These are phyloP conservation scores for Hyperoplus lanceolatus DNA, from an alignment of 2,797 vertebrate genomes.

Conservation along the genomic window DNA sequence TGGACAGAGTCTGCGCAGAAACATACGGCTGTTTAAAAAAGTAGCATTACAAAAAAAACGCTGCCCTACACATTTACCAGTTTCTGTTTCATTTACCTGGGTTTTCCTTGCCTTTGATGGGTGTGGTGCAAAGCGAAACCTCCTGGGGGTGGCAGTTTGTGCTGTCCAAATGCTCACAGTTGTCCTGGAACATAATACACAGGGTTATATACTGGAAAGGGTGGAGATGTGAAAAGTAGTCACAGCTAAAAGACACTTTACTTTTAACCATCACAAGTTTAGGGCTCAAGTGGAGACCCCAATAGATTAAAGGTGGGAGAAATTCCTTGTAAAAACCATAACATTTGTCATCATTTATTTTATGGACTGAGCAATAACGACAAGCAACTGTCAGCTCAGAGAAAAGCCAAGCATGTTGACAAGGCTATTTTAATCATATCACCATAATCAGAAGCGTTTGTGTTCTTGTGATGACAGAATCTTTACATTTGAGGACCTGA, in stretches of 20 bases:
- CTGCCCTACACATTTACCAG: neutral
- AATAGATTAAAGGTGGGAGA: neutral
- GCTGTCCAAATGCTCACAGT: slow-evolving; percentile 89
- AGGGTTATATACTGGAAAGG: neutral
- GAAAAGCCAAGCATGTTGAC: neutral
- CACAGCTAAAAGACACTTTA: neutral
- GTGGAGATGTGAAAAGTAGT: neutral
- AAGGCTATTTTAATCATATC: neutral
- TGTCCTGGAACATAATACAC: slow-evolving; percentile 80
- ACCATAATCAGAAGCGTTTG: neutral
- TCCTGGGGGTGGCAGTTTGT: slow-evolving; percentile 89
- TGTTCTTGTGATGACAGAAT: neutral
- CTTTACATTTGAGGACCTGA: neutral
- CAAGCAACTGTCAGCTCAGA: neutral
- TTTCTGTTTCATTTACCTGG: slow-evolving; percentile 67
- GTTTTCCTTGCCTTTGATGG: slow-evolving; percentile 90
- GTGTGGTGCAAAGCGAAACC: slow-evolving; percentile 87
- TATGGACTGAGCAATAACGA: neutral
- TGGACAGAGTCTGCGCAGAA: slow-evolving; percentile 81
- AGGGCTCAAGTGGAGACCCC: neutral
- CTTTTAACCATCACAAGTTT: neutral
- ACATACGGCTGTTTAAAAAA: neutral
- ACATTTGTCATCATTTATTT: neutral
- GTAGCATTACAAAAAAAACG: neutral
- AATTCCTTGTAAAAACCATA: neutral